Percentiles rank a stretch among this genome's conserved stretches.
Evolutionary conservation across 2,797 vertebrate genomes (phyloP).

Genomic region (Mus caroli): DNA sequence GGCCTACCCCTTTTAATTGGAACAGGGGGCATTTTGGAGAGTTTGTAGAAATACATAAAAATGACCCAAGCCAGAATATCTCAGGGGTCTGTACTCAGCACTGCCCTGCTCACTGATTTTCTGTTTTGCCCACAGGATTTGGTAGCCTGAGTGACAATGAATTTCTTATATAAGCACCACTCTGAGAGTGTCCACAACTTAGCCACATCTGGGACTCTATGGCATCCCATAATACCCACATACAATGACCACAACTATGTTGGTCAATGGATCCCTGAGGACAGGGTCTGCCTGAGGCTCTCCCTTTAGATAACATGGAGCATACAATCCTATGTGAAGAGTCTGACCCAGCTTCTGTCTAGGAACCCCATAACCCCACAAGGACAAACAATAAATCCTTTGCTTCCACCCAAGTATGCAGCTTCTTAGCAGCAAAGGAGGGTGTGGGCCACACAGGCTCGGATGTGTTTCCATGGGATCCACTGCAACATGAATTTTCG

Average conservation of each 20-base stretch:
- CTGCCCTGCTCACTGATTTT: not conserved
- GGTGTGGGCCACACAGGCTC: not conserved
- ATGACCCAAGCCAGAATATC: not conserved
- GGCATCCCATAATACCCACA: not conserved
- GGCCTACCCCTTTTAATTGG: not conserved
- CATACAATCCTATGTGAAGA: conserved; percentile 85
- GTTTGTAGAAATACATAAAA: not conserved
- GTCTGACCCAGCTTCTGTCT: not conserved
- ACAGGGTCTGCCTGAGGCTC: conserved; percentile 88
- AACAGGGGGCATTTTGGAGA: not conserved
- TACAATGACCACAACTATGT: not conserved
- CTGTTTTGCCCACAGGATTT: not conserved
- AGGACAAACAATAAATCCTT: not conserved
- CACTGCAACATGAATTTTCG: not conserved
- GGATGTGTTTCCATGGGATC: not conserved
- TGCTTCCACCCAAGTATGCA: not conserved
- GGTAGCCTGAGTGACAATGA: not conserved
- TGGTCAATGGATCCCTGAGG: conserved; percentile 91
- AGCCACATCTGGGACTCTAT: conserved; percentile 93
- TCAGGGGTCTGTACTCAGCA: not conserved
- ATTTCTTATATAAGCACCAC: not conserved
- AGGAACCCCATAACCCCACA: not conserved
- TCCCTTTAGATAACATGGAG: conserved; percentile 93
- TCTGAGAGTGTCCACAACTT: conserved; percentile 90
- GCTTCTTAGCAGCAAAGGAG: not conserved